Evolutionary conservation across 2,888 invertebrate species (phyloP).

Genomic region (Anthophora plumipes): DNA sequence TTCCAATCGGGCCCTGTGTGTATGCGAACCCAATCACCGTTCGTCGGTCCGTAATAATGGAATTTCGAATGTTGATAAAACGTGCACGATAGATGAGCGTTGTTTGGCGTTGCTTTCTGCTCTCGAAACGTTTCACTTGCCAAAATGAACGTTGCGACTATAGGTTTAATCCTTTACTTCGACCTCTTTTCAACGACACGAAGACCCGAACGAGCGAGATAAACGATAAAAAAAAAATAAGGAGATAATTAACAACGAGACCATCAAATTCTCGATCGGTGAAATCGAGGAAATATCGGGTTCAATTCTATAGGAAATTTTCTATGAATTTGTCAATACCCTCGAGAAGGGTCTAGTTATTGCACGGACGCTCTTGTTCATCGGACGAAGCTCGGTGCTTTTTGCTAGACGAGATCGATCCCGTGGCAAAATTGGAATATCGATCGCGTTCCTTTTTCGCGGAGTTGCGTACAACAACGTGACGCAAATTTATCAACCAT

Average conservation of each 20-base stretch:
- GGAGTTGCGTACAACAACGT: not conserved
- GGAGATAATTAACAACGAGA: too few relatives aligned
- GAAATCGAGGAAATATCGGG: not conserved
- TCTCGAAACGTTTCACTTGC: not conserved
- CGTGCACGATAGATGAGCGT: slow-evolving; percentile 14
- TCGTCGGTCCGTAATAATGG: slow-evolving; percentile 62
- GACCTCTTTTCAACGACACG: not conserved
- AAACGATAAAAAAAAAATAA: not conserved
- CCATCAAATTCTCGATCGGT: not conserved
- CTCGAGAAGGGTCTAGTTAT: not conserved
- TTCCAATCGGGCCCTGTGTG: slow-evolving; percentile 53
- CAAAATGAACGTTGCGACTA: not conserved
- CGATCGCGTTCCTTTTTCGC: slow-evolving; percentile 4
- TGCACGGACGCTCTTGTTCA: not conserved
- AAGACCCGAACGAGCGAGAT: not conserved
- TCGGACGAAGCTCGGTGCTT: not conserved
- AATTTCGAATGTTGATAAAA: slow-evolving; percentile 72
- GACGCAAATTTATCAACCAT: slow-evolving; percentile 15
- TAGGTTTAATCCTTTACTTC: too few relatives aligned
- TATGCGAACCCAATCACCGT: slow-evolving; percentile 33
- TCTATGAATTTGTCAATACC: not conserved
- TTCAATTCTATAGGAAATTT: not conserved
- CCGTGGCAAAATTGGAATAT: slow-evolving; percentile 35
- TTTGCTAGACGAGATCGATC: slow-evolving; percentile 6
- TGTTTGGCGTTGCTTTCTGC: slow-evolving; percentile 36